phyloP scores from a whole-genome alignment of 2,113 vertebrate genomes.

The Poeciliopsis prolifica region DNA sequence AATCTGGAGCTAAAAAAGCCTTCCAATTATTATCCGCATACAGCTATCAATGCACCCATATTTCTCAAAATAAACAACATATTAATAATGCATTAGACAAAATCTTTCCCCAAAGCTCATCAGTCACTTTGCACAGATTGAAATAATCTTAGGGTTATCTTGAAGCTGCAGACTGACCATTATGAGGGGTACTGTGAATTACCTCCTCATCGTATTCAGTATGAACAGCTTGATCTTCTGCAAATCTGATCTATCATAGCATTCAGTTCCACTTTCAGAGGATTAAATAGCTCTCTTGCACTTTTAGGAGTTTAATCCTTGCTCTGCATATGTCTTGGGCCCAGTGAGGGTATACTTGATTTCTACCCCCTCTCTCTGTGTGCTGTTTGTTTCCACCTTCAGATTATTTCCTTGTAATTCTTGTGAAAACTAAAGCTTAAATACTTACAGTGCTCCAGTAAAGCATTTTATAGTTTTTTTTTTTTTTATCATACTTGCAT shows the following conservation, averaged over 20 bases:
- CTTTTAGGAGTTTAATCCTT: constrained; percentile 71
- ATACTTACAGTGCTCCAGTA: background rate
- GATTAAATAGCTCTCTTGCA: constrained; percentile 72
- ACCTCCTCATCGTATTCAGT: constrained; percentile 62
- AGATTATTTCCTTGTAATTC: background rate
- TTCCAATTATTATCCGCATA: constrained; percentile 38
- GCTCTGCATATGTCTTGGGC: constrained; percentile 62
- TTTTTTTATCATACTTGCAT: background rate
- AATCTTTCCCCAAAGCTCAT: constrained; percentile 56
- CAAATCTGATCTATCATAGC: constrained; percentile 68
- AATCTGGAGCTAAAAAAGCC: constrained; percentile 3
- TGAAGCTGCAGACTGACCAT: constrained; percentile 50
- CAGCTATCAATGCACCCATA: constrained; percentile 32
- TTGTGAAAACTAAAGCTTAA: constrained; percentile 6
- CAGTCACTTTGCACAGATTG: constrained; percentile 60
- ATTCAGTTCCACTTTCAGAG: constrained; percentile 59
- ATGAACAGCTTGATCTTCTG: constrained; percentile 70
- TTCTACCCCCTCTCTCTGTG: background rate
- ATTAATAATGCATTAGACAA: constrained; percentile 65
- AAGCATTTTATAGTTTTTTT: background rate
- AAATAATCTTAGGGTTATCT: constrained; percentile 66
- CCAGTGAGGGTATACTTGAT: constrained; percentile 47
- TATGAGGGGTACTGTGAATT: constrained; percentile 59
- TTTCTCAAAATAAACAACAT: constrained; percentile 56
- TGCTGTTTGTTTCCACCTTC: background rate